These are phyloP conservation scores for Eclectus roratus DNA, from an alignment of 2,113 vertebrate species.

Conservation along the genomic window DNA sequence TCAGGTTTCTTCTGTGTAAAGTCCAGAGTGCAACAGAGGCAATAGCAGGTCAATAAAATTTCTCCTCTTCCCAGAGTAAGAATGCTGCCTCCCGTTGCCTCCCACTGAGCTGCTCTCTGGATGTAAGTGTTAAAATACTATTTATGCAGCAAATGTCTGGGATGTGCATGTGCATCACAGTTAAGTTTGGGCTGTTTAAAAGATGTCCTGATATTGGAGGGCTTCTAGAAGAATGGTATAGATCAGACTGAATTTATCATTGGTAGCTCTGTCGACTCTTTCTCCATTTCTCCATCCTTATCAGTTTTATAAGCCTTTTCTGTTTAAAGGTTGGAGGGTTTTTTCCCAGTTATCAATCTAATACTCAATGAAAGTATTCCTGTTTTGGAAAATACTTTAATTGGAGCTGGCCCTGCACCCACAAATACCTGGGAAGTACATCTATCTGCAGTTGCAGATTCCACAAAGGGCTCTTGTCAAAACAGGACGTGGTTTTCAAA, in stretches of 20 bases:
- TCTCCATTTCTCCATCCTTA: not conserved
- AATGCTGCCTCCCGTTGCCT: not conserved
- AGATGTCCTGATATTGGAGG: not conserved
- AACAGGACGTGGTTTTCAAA: constrained; percentile 35
- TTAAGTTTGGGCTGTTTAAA: not conserved
- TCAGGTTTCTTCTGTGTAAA: not conserved
- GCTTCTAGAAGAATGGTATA: not conserved
- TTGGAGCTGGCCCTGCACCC: not conserved
- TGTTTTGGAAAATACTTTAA: not conserved
- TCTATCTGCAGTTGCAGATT: not conserved
- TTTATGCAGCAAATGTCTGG: not conserved
- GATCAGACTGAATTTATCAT: not conserved
- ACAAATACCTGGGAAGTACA: not conserved
- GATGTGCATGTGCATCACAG: not conserved
- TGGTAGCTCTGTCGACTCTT: not conserved
- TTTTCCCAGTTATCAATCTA: not conserved
- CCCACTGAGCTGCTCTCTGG: not conserved
- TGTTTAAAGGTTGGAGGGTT: not conserved
- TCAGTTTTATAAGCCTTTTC: not conserved
- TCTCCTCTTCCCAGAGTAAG: not conserved
- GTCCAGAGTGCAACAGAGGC: not conserved
- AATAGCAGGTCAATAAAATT: not conserved
- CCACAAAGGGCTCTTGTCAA: not conserved
- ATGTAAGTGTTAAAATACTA: not conserved
- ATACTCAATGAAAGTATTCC: not conserved